phyloP scores from a whole-genome alignment of 2,113 vertebrate species.

The Thinocorus orbignyianus region DNA sequence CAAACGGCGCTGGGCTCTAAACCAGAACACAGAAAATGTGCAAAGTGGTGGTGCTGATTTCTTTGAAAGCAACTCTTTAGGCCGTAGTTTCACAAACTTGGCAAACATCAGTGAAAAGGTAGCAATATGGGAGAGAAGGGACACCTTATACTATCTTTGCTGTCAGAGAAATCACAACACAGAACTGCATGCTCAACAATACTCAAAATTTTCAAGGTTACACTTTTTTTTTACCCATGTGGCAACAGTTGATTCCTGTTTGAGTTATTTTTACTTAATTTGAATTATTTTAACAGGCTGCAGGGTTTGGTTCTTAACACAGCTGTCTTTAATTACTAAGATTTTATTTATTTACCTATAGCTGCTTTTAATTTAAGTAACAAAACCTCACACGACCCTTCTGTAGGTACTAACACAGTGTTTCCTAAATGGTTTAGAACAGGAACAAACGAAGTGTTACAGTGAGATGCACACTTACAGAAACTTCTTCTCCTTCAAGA shows the following conservation, averaged over 20 bases:
- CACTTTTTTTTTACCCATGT: background rate
- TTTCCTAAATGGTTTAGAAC: background rate
- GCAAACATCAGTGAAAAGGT: background rate
- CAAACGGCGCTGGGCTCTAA: background rate
- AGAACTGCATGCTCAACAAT: background rate
- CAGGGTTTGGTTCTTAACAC: background rate
- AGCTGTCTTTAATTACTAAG: background rate
- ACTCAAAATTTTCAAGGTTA: background rate
- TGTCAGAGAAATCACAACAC: background rate
- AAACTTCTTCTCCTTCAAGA: conserved; percentile 95
- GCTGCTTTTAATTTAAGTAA: background rate
- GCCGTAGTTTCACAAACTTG: background rate
- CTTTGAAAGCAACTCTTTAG: background rate
- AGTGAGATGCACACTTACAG: conserved; percentile 79
- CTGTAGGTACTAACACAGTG: background rate
- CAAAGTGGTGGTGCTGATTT: background rate
- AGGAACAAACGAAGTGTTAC: background rate
- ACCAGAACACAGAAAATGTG: background rate
- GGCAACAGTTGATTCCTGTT: background rate
- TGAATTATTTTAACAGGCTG: background rate
- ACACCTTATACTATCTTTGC: background rate
- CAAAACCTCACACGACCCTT: background rate
- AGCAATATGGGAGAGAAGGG: background rate
- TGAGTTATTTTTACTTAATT: background rate
- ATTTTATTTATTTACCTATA: background rate